Conservation (phyloP, 2,888 invertebrate species). For the Chesias legatella region DNA sequence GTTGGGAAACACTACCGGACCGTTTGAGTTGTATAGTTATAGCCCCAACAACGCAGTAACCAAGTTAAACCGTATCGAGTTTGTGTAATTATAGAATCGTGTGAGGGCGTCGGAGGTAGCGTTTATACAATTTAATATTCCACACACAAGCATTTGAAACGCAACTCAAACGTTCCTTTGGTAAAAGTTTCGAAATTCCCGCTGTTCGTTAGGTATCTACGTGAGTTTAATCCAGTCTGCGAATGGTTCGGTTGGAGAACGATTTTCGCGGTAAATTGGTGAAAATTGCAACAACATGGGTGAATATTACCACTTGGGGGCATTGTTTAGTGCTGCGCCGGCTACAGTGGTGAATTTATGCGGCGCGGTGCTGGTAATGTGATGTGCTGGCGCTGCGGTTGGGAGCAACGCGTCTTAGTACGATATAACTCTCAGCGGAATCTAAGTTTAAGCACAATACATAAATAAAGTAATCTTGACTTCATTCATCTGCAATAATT, state of each 20-base stretch:
- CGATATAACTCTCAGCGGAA: slow-evolving; percentile 25
- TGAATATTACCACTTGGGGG: slow-evolving; percentile 72
- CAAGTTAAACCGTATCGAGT: slow-evolving; percentile 45
- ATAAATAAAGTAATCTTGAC: too few relatives aligned
- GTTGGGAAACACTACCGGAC: slow-evolving; percentile 45
- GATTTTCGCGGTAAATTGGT: slow-evolving; percentile 71
- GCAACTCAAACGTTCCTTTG: slow-evolving; percentile 73
- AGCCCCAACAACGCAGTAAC: slow-evolving; percentile 40
- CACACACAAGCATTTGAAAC: slow-evolving; percentile 75
- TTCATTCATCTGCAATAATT: too few relatives aligned
- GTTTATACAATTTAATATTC: slow-evolving; percentile 80
- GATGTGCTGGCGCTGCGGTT: slow-evolving; percentile 50
- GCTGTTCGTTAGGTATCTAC: slow-evolving; percentile 78
- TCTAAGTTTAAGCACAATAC: slow-evolving; percentile 6
- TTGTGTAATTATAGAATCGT: slow-evolving; percentile 57
- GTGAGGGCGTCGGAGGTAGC: slow-evolving; percentile 68
- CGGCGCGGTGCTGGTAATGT: slow-evolving; percentile 47
- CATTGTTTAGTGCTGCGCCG: slow-evolving; percentile 60
- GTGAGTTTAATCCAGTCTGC: slow-evolving; percentile 76
- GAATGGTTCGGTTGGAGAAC: slow-evolving; percentile 56
- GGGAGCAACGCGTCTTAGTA: slow-evolving; percentile 27
- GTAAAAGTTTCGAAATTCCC: slow-evolving; percentile 74
- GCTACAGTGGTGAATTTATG: slow-evolving; percentile 54
- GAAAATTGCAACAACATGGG: slow-evolving; percentile 76
- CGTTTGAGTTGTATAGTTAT: slow-evolving; percentile 41